Evolutionary conservation across 2,888 invertebrate genomes (phyloP).

Genomic region (Trachelus iudaicus): DNA sequence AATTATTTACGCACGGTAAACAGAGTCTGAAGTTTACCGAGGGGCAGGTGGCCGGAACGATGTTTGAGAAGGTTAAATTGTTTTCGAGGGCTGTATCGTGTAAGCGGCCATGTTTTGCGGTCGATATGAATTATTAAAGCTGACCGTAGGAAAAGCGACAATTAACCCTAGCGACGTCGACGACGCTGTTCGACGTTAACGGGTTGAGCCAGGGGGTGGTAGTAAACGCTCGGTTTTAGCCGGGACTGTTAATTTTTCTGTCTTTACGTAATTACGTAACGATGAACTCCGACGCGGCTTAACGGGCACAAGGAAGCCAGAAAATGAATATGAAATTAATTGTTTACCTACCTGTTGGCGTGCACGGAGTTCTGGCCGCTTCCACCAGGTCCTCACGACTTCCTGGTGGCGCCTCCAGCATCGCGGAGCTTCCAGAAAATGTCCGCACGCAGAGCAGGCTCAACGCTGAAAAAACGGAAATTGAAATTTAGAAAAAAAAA

Average conservation of each 20-base stretch:
- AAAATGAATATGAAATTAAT: not conserved
- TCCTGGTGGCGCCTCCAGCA: conserved; percentile 61
- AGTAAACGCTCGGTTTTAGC: too few relatives aligned
- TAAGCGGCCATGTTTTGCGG: not conserved
- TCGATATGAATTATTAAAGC: not conserved
- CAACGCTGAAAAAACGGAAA: conserved; percentile 46
- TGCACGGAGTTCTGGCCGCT: conserved; percentile 59
- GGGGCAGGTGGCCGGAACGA: too few relatives aligned
- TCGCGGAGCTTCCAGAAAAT: conserved; percentile 51
- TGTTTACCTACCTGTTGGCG: conserved; percentile 51
- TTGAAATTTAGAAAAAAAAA: too few relatives aligned
- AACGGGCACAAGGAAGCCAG: not conserved
- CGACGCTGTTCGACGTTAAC: too few relatives aligned
- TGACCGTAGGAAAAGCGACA: too few relatives aligned
- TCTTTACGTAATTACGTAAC: not conserved
- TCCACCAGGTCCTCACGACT: conserved; percentile 61
- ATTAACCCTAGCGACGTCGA: too few relatives aligned
- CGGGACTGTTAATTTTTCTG: too few relatives aligned
- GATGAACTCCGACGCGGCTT: not conserved
- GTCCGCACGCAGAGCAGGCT: conserved; percentile 62
- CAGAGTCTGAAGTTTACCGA: too few relatives aligned
- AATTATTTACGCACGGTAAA: too few relatives aligned
- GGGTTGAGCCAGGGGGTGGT: too few relatives aligned
- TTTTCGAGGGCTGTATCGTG: not conserved
- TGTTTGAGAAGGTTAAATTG: not conserved